A percentile compares a stretch with the other conserved stretches of the same genome.
phyloP scores from a whole-genome alignment of 2,797 vertebrate genomes.

The Hippoglossus hippoglossus region DNA sequence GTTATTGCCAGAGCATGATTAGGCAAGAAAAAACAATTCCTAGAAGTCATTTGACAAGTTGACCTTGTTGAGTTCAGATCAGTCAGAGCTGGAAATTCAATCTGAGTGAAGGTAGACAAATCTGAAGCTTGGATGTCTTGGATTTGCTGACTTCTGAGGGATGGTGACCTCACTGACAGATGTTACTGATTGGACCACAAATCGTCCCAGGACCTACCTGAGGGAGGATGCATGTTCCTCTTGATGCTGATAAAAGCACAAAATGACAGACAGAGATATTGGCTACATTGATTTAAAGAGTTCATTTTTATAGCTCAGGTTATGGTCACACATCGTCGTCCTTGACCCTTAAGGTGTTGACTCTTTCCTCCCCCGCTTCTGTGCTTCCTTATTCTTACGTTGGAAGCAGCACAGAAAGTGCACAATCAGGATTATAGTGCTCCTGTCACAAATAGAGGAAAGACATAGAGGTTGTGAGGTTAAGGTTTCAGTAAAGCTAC shows the following conservation, averaged over 20 bases:
- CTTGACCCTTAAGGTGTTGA: conserved; percentile 10
- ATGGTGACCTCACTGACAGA: conserved; percentile 41
- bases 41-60: conserved; percentile 23
- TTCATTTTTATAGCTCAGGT: background rate
- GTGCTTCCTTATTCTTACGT: background rate
- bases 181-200: conserved; percentile 39
- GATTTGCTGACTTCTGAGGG: conserved; percentile 58
- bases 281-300: background rate
- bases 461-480: background rate
- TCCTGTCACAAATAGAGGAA: background rate
- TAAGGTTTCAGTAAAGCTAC: background rate
- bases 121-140: conserved; percentile 44
- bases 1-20: conserved; percentile 18
- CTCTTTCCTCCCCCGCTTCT: background rate
- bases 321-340: background rate
- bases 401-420: background rate
- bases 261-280: background rate
- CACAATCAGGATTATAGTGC: background rate
- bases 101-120: conserved; percentile 49
- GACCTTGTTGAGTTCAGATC: conserved; percentile 15
- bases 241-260: background rate
- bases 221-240: background rate
- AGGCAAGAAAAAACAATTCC: conserved; percentile 26
- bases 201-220: background rate
- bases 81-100: conserved; percentile 40